These are phyloP conservation scores for human DNA, from an alignment of 2,113 vertebrate genomes.

Conservation along the genomic window DNA sequence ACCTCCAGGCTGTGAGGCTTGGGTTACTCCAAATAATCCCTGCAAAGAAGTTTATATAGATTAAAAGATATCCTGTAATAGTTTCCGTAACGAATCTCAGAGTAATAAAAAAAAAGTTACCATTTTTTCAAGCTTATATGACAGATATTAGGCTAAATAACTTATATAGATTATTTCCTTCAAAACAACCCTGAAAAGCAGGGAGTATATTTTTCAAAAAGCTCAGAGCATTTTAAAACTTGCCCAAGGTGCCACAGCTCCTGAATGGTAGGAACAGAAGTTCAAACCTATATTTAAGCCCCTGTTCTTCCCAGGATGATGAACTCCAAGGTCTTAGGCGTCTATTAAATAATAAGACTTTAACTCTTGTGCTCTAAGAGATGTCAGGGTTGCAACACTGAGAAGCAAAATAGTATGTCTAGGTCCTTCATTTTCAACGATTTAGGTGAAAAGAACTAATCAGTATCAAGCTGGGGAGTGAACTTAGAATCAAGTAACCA, in stretches of 20 bases:
- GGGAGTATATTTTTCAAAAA: background rate
- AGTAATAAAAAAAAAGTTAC: background rate
- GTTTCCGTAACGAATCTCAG: background rate
- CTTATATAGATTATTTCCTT: background rate
- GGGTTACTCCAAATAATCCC: slow-evolving; percentile 95
- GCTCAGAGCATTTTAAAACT: background rate
- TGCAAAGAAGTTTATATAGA: slow-evolving; percentile 72
- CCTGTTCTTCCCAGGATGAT: background rate
- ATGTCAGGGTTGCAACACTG: background rate
- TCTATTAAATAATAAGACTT: background rate
- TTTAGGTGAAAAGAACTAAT: background rate
- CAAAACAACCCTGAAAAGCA: background rate
- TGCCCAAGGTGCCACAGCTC: background rate
- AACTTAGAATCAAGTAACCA: background rate
- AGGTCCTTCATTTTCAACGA: background rate
- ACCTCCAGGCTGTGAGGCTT: slow-evolving; percentile 89
- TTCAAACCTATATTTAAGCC: background rate
- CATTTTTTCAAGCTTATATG: slow-evolving; percentile 6
- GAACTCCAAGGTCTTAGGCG: background rate
- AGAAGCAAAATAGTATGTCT: background rate
- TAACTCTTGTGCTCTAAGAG: background rate
- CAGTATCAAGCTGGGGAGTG: background rate
- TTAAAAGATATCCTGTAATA: slow-evolving; percentile 34
- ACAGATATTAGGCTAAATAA: background rate
- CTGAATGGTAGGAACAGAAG: background rate